Base-by-base conservation (phyloP, 1,140 invertebrate genomes). In the Sminthurinus signatus region DNA sequence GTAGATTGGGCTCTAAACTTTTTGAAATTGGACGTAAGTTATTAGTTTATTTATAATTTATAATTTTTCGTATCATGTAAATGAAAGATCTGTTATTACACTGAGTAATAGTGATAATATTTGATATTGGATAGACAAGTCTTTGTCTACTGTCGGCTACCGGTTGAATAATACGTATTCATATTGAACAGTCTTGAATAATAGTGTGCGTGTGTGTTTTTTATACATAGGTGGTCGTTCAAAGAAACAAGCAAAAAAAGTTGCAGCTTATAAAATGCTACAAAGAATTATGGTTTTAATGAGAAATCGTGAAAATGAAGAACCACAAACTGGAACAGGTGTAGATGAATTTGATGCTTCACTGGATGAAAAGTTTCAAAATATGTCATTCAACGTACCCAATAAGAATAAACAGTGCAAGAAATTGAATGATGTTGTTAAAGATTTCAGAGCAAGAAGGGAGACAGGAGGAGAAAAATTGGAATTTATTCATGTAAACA, bases 161-260 rank as follows among this genome's bases (percentile, higher is more conserved):
- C n/a, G n/a, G n/a, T n/a, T n/a, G n/a, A n/a, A n/a, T n/a, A n/a
- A n/a, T n/a, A n/a, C n/a, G n/a, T n/a, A n/a, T n/a, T n/a, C n/a
- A n/a, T n/a, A n/a, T n/a, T n/a, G n/a, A n/a, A n/a, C n/a, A n/a
- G n/a, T n/a, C n/a, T n/a, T n/a, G n/a, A n/a, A n/a, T n/a, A n/a
- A n/a, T n/a, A n/a, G n/a, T n/a, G n/a, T n/a, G n/a, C n/a, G n/a
- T n/a, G n/a, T n/a, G n/a, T n/a, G n/a, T n/a, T n/a, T n/a, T n/a
- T n/a, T n/a, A n/a, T n/a, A n/a, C n/a, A n/a, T n/a, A n/a, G n/a
- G n/a, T n/a, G 70, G 66, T 10, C 57, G 50, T 25, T 63, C 63
- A 1, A 71, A 71, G 46, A 71, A 64, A 31, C 28, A 39, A 48
- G 70, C 70, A 32, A 71, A 71, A 52, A 60, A 57, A 58, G 67